Evolutionary conservation across 2,113 vertebrate species (phyloP).

Genomic region (Pyxicephalus adspersus): DNA sequence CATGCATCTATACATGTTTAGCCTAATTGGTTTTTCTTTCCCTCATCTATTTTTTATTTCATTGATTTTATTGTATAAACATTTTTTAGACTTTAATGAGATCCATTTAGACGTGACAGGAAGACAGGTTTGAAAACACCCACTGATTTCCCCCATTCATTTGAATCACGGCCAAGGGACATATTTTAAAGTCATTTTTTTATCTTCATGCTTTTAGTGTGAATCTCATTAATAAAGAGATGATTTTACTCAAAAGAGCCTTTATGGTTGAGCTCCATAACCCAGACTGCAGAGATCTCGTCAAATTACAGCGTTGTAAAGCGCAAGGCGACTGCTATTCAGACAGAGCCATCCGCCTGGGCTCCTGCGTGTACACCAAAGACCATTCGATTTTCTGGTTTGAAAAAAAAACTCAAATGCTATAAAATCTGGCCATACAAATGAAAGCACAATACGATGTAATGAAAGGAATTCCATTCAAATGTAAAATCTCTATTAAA

Average conservation of each 20-base stretch:
- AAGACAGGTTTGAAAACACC: constrained; percentile 80
- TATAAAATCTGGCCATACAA: constrained; percentile 37
- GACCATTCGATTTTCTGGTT: constrained; percentile 42
- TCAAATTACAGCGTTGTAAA: constrained; percentile 70
- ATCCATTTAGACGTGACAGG: constrained; percentile 76
- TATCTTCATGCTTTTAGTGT: constrained; percentile 65
- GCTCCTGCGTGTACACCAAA: constrained; percentile 8
- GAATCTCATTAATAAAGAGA: constrained; percentile 81
- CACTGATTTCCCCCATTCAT: constrained; percentile 75
- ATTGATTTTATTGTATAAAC: constrained; percentile 72
- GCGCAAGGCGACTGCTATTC: constrained; percentile 57
- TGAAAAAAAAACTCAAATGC: constrained; percentile 40
- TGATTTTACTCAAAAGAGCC: constrained; percentile 74
- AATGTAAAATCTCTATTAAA: not conserved
- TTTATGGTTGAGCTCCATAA: constrained; percentile 71
- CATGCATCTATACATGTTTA: constrained; percentile 40
- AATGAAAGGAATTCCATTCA: not conserved
- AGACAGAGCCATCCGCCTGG: constrained; percentile 25
- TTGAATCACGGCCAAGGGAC: constrained; percentile 78
- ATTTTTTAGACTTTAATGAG: constrained; percentile 74
- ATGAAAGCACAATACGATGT: not conserved
- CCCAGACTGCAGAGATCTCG: constrained; percentile 70
- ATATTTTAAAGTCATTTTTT: constrained; percentile 74
- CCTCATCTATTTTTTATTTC: constrained; percentile 77
- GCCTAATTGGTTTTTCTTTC: constrained; percentile 76